phyloP scores from a whole-genome alignment of 2,113 vertebrate species.

The Apodemus speciosus region DNA sequence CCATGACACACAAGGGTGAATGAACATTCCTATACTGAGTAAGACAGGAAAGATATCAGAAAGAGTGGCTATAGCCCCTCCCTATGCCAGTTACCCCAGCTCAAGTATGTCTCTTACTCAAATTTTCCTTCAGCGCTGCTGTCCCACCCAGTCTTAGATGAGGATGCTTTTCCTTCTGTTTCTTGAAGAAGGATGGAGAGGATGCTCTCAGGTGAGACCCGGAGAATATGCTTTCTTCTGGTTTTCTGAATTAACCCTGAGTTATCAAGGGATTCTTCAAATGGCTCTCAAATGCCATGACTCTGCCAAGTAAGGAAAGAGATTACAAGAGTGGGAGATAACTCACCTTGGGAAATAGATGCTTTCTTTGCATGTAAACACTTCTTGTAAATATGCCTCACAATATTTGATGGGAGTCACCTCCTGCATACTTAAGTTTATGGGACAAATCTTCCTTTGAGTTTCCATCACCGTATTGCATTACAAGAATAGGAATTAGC shows the following conservation, averaged over 20 bases:
- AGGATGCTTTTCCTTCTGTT: neutral
- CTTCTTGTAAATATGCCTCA: neutral
- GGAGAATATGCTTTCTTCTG: neutral
- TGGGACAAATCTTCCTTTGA: slow-evolving; percentile 77
- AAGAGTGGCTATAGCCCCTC: neutral
- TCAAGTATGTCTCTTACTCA: neutral
- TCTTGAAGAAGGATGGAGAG: neutral
- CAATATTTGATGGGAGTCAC: slow-evolving; percentile 67
- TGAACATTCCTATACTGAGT: neutral
- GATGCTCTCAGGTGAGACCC: neutral
- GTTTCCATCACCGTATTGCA: slow-evolving; percentile 69
- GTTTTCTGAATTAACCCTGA: slow-evolving; percentile 1
- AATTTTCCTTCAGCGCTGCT: neutral
- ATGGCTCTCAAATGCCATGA: neutral
- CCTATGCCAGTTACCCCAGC: neutral
- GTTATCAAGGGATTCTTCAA: neutral
- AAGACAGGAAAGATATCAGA: neutral
- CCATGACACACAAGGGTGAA: neutral
- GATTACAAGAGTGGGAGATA: neutral
- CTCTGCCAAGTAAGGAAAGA: neutral
- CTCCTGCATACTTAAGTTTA: slow-evolving; percentile 61
- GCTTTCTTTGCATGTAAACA: slow-evolving; percentile 19
- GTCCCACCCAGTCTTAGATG: neutral
- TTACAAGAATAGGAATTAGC: slow-evolving; percentile 84
- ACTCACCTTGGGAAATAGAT: slow-evolving; percentile 8